phyloP scores from a whole-genome alignment of 2,888 invertebrate species.

The Bimastos eiseni region DNA sequence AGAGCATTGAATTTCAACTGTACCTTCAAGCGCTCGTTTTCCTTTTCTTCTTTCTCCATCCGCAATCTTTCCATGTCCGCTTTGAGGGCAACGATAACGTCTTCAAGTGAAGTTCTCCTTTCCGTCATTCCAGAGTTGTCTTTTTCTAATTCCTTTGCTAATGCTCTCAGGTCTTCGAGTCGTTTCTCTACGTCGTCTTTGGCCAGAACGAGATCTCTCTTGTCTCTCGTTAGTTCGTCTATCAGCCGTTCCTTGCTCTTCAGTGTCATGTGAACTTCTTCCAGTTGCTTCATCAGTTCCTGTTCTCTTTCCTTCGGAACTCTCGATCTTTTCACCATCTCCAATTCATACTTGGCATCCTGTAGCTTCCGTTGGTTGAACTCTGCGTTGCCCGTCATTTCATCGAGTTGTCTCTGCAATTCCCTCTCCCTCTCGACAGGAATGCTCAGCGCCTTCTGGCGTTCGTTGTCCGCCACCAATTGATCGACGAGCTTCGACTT shows the following conservation, averaged over 20 bases:
- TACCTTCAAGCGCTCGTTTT: constrained; percentile 5
- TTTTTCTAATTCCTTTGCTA: background rate
- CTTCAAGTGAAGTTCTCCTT: background rate
- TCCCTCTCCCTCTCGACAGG: constrained; percentile 14
- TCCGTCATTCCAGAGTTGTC: background rate
- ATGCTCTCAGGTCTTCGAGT: background rate
- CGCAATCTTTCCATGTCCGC: background rate
- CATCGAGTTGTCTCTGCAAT: constrained; percentile 17
- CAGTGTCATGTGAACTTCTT: background rate
- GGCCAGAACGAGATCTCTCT: constrained; percentile 9
- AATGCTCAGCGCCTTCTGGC: background rate
- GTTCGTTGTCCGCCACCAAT: constrained; percentile 14
- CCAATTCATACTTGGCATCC: background rate
- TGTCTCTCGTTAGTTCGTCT: constrained; percentile 13
- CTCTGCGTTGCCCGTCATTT: background rate
- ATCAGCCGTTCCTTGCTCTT: background rate
- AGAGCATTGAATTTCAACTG: constrained; percentile 15
- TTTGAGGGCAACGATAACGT: background rate
- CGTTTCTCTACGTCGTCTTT: constrained; percentile 15
- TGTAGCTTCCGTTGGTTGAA: background rate
- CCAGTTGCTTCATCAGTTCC: background rate
- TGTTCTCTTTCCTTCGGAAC: constrained; percentile 16
- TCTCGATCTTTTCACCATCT: background rate
- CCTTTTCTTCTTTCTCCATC: constrained; percentile 8
- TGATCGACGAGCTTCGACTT: constrained; percentile 21